These are phyloP conservation scores for Aythya baeri DNA, from an alignment of 2,113 vertebrate genomes.

Conservation along the genomic window DNA sequence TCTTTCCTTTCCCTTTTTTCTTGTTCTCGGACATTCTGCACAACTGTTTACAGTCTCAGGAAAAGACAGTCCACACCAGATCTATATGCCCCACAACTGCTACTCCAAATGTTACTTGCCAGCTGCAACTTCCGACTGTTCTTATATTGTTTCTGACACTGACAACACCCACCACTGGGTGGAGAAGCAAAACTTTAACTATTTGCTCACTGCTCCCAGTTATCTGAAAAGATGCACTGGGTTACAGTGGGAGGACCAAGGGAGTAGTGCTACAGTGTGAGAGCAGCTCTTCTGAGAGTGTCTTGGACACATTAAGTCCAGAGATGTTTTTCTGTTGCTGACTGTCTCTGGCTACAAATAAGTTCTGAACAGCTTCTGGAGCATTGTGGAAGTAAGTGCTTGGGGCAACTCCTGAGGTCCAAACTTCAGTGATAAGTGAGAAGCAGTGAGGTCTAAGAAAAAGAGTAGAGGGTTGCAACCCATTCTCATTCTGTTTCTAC, in stretches of 20 bases:
- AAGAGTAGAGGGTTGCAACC: not conserved
- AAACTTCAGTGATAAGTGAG: not conserved
- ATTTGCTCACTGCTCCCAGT: slow-evolving; percentile 64
- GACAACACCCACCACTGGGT: slow-evolving; percentile 77
- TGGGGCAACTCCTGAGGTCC: not conserved
- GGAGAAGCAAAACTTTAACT: slow-evolving; percentile 72
- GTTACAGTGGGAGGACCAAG: not conserved
- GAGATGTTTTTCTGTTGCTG: not conserved
- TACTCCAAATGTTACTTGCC: slow-evolving; percentile 69
- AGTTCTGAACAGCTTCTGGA: not conserved
- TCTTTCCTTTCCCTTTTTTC: slow-evolving; percentile 78
- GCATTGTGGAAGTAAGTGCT: not conserved
- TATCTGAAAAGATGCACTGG: slow-evolving; percentile 45
- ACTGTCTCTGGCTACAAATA: not conserved
- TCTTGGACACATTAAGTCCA: not conserved
- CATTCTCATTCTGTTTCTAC: not conserved
- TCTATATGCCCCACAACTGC: slow-evolving; percentile 65
- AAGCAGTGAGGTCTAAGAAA: not conserved
- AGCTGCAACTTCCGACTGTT: slow-evolving; percentile 73
- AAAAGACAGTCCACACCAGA: slow-evolving; percentile 65
- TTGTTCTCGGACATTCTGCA: slow-evolving; percentile 79
- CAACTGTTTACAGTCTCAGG: slow-evolving; percentile 64
- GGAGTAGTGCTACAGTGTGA: not conserved
- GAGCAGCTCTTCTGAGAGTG: not conserved
- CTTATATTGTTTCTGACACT: slow-evolving; percentile 76